Conservation (phyloP, 2,113 vertebrate species). For the Henicopernis longicauda region DNA sequence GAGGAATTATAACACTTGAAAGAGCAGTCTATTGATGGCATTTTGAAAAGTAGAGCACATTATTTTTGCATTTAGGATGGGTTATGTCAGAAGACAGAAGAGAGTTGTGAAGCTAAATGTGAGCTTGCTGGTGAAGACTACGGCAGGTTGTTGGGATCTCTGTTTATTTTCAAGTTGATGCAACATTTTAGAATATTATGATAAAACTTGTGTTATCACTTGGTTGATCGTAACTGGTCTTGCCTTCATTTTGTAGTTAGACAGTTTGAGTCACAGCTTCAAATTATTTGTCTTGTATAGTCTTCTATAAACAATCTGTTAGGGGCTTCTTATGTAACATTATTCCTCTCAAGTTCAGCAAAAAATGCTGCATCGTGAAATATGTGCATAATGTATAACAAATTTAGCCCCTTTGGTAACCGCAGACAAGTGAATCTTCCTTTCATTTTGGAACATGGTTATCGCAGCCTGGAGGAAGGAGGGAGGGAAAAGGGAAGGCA, state of each 20-base stretch:
- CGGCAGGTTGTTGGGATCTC: not conserved
- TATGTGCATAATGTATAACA: conserved; percentile 32
- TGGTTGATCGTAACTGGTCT: not conserved
- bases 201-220: not conserved
- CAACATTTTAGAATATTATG: not conserved
- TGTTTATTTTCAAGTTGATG: not conserved
- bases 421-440: not conserved
- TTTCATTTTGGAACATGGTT: not conserved
- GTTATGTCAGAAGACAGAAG: not conserved
- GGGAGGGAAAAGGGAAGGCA: not conserved
- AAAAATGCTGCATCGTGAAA: conserved; percentile 41
- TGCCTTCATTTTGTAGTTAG: conserved; percentile 11
- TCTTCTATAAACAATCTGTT: conserved; percentile 38
- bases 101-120: not conserved
- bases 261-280: conserved; percentile 43
- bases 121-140: not conserved
- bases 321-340: conserved; percentile 38
- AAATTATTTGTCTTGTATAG: conserved; percentile 10
- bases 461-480: not conserved
- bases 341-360: conserved; percentile 42
- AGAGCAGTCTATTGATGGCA: not conserved
- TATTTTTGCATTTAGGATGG: not conserved
- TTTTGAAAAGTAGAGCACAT: not conserved
- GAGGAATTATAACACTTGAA: not conserved
- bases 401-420: conserved; percentile 33